These are phyloP conservation scores for Circaetus gallicus DNA, from an alignment of 2,113 vertebrate species.

Conservation along the genomic window DNA sequence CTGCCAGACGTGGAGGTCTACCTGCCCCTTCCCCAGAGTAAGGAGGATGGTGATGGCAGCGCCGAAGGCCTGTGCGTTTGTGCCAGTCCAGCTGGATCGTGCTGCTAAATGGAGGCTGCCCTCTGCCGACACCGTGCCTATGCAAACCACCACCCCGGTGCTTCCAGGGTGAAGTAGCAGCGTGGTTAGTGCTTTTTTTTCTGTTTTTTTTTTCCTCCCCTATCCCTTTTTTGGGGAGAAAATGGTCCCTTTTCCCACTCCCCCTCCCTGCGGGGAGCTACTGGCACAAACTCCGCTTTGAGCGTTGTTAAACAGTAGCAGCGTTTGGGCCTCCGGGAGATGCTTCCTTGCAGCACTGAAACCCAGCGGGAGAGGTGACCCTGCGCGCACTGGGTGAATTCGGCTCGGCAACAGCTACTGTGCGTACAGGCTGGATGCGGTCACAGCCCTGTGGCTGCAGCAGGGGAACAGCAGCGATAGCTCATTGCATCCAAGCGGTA, in stretches of 20 bases:
- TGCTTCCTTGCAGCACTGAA: neutral
- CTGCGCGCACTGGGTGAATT: neutral
- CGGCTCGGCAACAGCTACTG: neutral
- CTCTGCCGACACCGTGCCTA: neutral
- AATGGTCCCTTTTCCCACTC: neutral
- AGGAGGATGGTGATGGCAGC: neutral
- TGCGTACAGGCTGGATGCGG: neutral
- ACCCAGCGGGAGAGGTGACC: neutral
- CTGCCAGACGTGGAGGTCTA: neutral
- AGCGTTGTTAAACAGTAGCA: neutral
- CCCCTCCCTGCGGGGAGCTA: neutral
- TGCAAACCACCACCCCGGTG: rapidly evolving
- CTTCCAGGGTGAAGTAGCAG: neutral
- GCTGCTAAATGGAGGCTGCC: neutral
- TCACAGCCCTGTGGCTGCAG: neutral
- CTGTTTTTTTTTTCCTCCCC: neutral
- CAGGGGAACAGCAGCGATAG: neutral
- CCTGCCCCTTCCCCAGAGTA: neutral
- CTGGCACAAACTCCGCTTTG: neutral
- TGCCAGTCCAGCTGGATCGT: neutral
- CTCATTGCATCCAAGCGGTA: neutral
- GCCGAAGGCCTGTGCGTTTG: neutral
- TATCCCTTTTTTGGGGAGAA: neutral
- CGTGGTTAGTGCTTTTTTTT: neutral
- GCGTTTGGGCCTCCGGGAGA: neutral